Percentiles rank a stretch among this genome's conserved stretches.
phyloP scores from a whole-genome alignment of 2,113 vertebrate genomes.

The Psettodes erumei region DNA sequence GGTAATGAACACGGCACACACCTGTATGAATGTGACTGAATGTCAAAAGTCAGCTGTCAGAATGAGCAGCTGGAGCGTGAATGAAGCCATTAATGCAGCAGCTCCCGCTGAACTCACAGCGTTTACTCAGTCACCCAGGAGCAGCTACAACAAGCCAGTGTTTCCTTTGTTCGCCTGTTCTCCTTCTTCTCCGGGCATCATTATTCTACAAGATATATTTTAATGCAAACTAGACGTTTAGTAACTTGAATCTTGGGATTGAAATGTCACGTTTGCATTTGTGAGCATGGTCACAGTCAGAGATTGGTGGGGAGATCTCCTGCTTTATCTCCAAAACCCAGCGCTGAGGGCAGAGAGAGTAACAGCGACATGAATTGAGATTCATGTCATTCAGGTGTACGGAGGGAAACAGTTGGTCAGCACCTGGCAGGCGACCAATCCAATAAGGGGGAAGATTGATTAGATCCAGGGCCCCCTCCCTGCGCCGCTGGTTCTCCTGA shows the following conservation, averaged over 20 bases:
- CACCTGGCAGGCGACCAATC: constrained; percentile 66
- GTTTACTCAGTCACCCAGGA: background rate
- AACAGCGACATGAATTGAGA: constrained; percentile 11
- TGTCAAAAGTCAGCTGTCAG: constrained; percentile 2
- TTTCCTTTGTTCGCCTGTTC: too few relatives aligned
- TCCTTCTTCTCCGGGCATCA: too few relatives aligned
- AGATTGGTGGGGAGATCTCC: background rate
- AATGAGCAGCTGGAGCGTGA: constrained; percentile 4
- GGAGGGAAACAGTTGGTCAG: constrained; percentile 66
- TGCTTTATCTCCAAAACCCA: background rate
- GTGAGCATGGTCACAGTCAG: too few relatives aligned
- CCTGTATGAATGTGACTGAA: constrained; percentile 9
- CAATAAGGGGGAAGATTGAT: constrained; percentile 72
- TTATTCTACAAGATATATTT: too few relatives aligned
- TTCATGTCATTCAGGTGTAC: constrained; percentile 42
- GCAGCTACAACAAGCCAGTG: too few relatives aligned
- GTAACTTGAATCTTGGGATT: background rate
- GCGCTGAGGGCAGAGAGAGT: background rate
- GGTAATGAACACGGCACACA: background rate
- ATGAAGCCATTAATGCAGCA: background rate
- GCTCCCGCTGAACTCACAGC: background rate
- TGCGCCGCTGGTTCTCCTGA: constrained; percentile 28
- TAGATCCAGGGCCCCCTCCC: constrained; percentile 61
- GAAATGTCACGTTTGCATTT: background rate
- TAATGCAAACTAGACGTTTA: background rate